Evolutionary conservation across 2,113 vertebrate genomes (phyloP).

Genomic region (Xiphias gladius): DNA sequence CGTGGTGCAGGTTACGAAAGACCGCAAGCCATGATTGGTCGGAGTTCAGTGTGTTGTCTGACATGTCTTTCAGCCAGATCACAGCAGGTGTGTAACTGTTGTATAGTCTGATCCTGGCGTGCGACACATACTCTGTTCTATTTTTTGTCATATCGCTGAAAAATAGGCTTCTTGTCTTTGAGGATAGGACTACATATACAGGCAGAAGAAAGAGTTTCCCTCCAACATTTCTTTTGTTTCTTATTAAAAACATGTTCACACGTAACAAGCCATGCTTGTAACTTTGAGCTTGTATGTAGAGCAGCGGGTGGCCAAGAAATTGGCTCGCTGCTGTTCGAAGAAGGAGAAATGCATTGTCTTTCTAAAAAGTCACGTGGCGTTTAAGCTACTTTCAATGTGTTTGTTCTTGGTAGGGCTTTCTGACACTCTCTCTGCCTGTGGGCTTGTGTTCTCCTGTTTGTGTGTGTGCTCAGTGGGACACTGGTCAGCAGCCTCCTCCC

Average conservation of each 20-base stretch:
- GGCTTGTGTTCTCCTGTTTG: conserved; percentile 3
- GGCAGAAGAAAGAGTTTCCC: background rate
- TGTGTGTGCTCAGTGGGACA: conserved; percentile 42
- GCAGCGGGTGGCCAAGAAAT: background rate
- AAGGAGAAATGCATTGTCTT: background rate
- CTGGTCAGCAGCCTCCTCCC: conserved; percentile 49
- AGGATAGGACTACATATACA: background rate
- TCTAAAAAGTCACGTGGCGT: background rate
- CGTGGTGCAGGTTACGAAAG: too few species aligned
- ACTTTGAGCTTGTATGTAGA: too few species aligned
- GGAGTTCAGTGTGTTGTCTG: too few species aligned
- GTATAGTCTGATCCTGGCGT: too few species aligned
- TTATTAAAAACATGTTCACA: background rate
- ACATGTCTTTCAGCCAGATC: too few species aligned
- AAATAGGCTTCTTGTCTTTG: background rate
- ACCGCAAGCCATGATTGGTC: too few species aligned
- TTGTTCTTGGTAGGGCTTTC: conserved; percentile 18
- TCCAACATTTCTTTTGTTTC: background rate
- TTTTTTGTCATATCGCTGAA: background rate
- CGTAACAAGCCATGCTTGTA: background rate
- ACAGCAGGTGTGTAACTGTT: too few species aligned
- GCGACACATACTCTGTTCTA: too few species aligned
- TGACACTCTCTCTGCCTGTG: background rate
- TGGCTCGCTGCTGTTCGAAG: background rate
- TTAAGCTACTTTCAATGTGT: conserved; percentile 10